A percentile compares a stretch with the other conserved stretches of the same genome.
Conservation (phyloP, 2,113 vertebrate genomes). For the Paramormyrops kingsleyae region DNA sequence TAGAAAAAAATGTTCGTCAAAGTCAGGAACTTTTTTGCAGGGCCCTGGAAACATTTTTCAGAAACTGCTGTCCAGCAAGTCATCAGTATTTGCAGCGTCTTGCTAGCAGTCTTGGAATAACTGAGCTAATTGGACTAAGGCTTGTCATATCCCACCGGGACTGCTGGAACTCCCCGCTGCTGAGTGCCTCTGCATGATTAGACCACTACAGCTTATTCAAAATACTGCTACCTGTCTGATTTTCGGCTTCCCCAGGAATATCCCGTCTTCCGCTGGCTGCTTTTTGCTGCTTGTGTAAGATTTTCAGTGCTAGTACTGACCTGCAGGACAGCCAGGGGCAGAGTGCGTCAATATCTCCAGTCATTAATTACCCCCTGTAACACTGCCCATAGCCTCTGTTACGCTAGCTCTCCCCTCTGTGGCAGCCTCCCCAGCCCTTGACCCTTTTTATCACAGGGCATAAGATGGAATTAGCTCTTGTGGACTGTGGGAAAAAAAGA, state of each 20-base stretch:
- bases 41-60: not conserved
- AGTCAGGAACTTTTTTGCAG: not conserved
- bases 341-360: not conserved
- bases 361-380: not conserved
- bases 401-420: not conserved
- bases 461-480: not conserved
- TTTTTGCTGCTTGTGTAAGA: not conserved
- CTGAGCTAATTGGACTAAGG: not conserved
- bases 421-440: not conserved
- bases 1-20: not conserved
- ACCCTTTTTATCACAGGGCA: not conserved
- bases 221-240: not conserved
- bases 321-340: not conserved
- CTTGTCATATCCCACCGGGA: too few species aligned
- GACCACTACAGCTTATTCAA: not conserved
- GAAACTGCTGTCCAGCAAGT: slow-evolving; percentile 6
- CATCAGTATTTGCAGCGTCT: not conserved
- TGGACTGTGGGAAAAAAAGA: not conserved
- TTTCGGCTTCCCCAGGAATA: not conserved
- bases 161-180: not conserved
- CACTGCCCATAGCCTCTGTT: not conserved
- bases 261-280: not conserved
- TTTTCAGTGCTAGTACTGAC: not conserved
- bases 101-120: not conserved
- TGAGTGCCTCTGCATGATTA: not conserved